A percentile compares a stretch with the other conserved stretches of the same genome.
Evolutionary conservation across 2,888 invertebrate genomes (phyloP).

Genomic region (Nomada lathburiana): DNA sequence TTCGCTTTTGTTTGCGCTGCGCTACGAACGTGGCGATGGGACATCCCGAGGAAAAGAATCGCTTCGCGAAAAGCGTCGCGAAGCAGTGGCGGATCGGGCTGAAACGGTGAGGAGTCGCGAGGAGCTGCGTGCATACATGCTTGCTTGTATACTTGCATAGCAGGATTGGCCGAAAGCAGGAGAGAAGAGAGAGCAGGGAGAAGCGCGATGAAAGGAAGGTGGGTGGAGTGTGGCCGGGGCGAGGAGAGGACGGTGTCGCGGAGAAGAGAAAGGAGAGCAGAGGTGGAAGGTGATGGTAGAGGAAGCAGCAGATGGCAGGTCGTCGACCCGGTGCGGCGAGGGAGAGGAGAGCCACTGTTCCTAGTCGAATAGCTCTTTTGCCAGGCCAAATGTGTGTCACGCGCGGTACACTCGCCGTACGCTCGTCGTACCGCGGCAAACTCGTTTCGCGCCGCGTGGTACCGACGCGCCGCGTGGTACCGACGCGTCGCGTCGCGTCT

Average conservation of each 20-base stretch:
- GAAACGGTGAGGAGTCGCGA: too few relatives aligned
- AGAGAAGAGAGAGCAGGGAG: not conserved
- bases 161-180: not conserved
- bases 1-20: too few relatives aligned
- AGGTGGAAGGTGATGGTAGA: not conserved
- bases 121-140: too few relatives aligned
- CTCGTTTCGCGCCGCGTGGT: not conserved
- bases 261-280: constrained; percentile 2
- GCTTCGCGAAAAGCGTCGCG: too few relatives aligned
- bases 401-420: constrained; percentile 68
- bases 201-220: not conserved
- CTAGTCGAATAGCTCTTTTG: constrained; percentile 80
- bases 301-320: constrained; percentile 59
- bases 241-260: not conserved
- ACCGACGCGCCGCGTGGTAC: constrained; percentile 17
- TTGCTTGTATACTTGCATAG: too few relatives aligned
- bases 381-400: constrained; percentile 79
- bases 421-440: not conserved
- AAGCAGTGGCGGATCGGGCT: too few relatives aligned
- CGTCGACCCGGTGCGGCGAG: constrained; percentile 68
- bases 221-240: not conserved
- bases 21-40: too few relatives aligned
- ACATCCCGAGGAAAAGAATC: too few relatives aligned
- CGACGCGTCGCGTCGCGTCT: constrained; percentile 5
- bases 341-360: constrained; percentile 70